Conservation (phyloP, 2,113 vertebrate genomes). For the Hystrix brachyura region DNA sequence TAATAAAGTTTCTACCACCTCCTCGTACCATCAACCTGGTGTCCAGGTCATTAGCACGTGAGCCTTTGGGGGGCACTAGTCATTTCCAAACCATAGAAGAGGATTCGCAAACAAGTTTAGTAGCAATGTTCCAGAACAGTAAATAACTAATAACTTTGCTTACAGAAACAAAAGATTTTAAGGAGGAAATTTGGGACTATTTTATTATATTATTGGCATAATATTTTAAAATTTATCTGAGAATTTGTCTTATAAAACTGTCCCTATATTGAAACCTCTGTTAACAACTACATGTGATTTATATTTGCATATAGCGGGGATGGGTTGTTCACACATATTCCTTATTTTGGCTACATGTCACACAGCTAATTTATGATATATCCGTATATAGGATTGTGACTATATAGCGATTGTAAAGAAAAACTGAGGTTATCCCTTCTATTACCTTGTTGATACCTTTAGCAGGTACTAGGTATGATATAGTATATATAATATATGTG, state of each 20-base stretch:
- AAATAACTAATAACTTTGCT: background rate
- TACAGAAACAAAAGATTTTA: background rate
- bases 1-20: background rate
- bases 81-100: no score
- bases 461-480: background rate
- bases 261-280: background rate
- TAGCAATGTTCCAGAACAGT: background rate
- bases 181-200: background rate
- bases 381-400: background rate
- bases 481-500: background rate
- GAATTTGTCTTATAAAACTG: background rate
- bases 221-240: background rate
- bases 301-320: background rate
- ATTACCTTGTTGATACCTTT: background rate
- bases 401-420: background rate
- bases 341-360: background rate
- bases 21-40: background rate
- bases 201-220: background rate
- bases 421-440: background rate
- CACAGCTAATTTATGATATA: background rate
- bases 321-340: background rate
- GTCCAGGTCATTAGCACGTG: background rate
- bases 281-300: background rate
- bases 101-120: background rate
- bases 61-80: background rate